These are phyloP conservation scores for Lates calcarifer DNA, from an alignment of 2,113 vertebrate genomes.

Conservation along the genomic window DNA sequence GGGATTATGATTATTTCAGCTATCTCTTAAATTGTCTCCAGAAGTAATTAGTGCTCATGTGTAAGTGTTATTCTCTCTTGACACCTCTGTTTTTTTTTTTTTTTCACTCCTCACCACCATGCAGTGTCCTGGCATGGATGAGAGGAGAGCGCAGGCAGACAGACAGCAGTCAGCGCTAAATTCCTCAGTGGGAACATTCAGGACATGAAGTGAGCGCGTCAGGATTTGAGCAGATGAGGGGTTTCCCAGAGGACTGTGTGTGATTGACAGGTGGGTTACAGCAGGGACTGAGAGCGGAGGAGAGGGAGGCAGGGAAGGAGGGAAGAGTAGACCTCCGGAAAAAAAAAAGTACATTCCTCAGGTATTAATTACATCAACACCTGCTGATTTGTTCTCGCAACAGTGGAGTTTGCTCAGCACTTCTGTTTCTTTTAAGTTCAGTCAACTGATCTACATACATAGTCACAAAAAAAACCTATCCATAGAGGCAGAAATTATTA, in stretches of 20 bases:
- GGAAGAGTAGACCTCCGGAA: slow-evolving; percentile 14
- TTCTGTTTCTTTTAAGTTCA: neutral
- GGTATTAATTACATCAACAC: slow-evolving; percentile 62
- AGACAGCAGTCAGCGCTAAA: slow-evolving; percentile 37
- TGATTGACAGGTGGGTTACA: slow-evolving; percentile 68
- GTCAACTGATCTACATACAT: neutral
- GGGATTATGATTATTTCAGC: slow-evolving; percentile 51
- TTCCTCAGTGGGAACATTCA: slow-evolving; percentile 49
- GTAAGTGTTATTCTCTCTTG: slow-evolving; percentile 62
- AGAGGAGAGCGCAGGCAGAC: slow-evolving; percentile 47
- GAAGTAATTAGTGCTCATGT: slow-evolving; percentile 71
- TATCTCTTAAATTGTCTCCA: slow-evolving; percentile 31
- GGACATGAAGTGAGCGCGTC: slow-evolving; percentile 39
- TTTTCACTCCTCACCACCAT: neutral
- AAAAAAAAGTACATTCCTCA: slow-evolving; percentile 14
- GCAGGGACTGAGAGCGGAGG: slow-evolving; percentile 11
- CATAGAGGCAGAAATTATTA: neutral
- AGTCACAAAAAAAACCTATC: neutral
- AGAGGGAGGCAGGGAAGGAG: neutral
- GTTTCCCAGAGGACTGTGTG: slow-evolving; percentile 42
- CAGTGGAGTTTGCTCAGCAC: neutral
- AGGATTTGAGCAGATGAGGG: slow-evolving; percentile 51
- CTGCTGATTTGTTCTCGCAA: slow-evolving; percentile 24
- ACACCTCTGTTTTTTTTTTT: slow-evolving; percentile 31
- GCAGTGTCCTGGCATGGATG: slow-evolving; percentile 55